Evolutionary conservation across 2,888 invertebrate species (phyloP).

Genomic region (Sinodicranocentrus sp.): DNA sequence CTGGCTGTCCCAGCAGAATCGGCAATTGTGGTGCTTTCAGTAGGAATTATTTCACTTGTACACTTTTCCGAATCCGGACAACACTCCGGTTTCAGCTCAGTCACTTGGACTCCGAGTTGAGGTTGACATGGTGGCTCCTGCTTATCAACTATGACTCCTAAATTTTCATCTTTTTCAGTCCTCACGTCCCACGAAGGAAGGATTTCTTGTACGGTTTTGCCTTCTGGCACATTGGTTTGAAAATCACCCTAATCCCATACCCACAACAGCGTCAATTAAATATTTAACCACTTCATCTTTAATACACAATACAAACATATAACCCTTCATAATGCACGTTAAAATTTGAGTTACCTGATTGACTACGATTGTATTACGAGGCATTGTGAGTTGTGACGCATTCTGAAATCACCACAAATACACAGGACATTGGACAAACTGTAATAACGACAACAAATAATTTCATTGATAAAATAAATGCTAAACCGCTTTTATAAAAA

Average conservation of each 20-base stretch:
- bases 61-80: conserved; percentile 66
- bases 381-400: conserved; percentile 76
- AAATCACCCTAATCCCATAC: conserved; percentile 76
- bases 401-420: conserved; percentile 74
- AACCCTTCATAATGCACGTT: too few species aligned
- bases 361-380: conserved; percentile 77
- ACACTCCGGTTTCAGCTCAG: conserved; percentile 67
- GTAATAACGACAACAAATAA: conserved; percentile 36
- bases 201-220: conserved; percentile 74
- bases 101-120: conserved; percentile 65
- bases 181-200: conserved; percentile 71
- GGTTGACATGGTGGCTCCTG: conserved; percentile 67
- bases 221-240: conserved; percentile 76
- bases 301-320: too few species aligned
- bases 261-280: too few species aligned
- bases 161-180: conserved; percentile 66
- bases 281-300: too few species aligned
- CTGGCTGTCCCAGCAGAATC: conserved; percentile 55
- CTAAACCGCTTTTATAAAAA: not conserved
- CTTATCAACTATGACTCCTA: conserved; percentile 64
- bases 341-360: conserved; percentile 76
- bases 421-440: conserved; percentile 67
- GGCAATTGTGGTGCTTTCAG: conserved; percentile 58
- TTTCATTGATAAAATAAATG: too few species aligned
- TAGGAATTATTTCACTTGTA: conserved; percentile 71